Conservation (phyloP, 2,888 invertebrate species). For the Linyphia triangularis region DNA sequence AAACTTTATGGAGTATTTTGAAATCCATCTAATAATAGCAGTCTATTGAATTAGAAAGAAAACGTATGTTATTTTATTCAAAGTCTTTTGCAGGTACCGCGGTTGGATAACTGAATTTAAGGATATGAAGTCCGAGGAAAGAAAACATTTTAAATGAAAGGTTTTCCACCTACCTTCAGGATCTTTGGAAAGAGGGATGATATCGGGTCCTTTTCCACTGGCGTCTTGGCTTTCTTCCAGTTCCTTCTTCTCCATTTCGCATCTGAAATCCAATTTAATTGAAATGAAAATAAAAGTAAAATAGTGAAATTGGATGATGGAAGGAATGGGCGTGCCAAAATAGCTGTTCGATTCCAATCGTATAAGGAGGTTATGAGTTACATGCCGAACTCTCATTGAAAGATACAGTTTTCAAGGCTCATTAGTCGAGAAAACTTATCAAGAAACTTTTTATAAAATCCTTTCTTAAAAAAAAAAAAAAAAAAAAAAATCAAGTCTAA, state of each 20-base stretch:
- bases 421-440: background rate
- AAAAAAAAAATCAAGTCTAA: no score
- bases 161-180: conserved; percentile 52
- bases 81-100: background rate
- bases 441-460: no score
- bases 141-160: background rate
- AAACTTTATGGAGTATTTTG: background rate
- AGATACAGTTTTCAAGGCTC: background rate
- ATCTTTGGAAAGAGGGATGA: conserved; percentile 71
- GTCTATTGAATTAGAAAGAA: background rate
- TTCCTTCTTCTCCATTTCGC: conserved; percentile 70
- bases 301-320: background rate
- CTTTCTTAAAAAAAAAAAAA: no score
- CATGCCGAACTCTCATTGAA: background rate
- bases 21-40: background rate
- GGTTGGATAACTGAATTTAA: background rate
- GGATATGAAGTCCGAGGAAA: background rate
- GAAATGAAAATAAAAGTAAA: conserved; percentile 18
- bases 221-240: conserved; percentile 62
- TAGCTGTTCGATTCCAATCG: background rate
- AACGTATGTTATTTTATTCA: background rate
- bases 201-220: conserved; percentile 68
- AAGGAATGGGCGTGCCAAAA: background rate
- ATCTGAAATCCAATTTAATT: conserved; percentile 53
- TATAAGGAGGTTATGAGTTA: background rate